Evolutionary conservation across 2,113 vertebrate genomes (phyloP).

Genomic region (Tiliqua scincoides): DNA sequence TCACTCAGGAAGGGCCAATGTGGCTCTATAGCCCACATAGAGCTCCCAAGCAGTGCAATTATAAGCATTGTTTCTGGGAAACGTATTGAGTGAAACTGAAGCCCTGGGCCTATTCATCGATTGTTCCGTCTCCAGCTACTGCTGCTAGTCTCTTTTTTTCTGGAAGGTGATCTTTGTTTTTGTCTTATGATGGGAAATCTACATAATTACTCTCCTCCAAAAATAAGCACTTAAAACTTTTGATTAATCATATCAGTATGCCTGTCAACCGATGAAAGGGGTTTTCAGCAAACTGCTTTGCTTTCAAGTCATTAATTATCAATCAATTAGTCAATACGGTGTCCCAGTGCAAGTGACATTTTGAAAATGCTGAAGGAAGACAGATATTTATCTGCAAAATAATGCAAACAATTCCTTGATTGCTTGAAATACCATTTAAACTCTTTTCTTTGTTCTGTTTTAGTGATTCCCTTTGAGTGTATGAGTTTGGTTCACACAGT

Average conservation of each 20-base stretch:
- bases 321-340: background rate
- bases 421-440: background rate
- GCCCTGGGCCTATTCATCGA: background rate
- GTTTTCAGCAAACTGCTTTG: background rate
- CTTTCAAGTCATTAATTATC: background rate
- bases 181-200: background rate
- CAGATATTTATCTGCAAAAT: too few species aligned
- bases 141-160: background rate
- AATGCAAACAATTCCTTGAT: background rate
- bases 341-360: background rate
- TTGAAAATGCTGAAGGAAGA: background rate
- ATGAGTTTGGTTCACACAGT: background rate
- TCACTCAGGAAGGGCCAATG: background rate
- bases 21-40: background rate
- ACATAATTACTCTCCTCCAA: background rate
- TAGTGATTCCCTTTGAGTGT: background rate
- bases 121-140: slow-evolving; percentile 20
- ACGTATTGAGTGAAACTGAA: slow-evolving; percentile 9
- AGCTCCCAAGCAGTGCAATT: background rate
- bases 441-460: background rate
- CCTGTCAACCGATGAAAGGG: background rate
- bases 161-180: background rate
- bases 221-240: background rate
- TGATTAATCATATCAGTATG: background rate
- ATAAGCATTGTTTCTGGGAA: slow-evolving; percentile 39